Conservation (phyloP, 2,888 invertebrate genomes). For the Hypomecis punctinalis region DNA sequence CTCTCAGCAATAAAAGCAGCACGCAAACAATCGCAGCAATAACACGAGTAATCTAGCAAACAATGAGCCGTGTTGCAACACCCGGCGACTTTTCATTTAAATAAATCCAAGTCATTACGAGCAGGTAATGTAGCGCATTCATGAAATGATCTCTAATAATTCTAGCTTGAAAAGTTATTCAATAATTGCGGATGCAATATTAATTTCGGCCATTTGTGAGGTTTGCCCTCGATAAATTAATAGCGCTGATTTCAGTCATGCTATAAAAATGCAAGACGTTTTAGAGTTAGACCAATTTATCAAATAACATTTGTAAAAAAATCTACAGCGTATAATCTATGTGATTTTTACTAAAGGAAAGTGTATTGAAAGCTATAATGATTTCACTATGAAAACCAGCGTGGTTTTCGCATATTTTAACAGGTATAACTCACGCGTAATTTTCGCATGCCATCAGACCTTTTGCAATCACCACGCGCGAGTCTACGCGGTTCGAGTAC, state of each 20-base stretch:
- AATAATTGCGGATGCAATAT: slow-evolving; percentile 15
- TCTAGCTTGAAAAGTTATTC: neutral
- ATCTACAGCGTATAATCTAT: too few relatives aligned
- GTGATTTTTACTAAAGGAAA: too few relatives aligned
- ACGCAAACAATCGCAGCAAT: slow-evolving; percentile 12
- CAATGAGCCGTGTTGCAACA: slow-evolving; percentile 12
- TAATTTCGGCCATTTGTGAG: neutral
- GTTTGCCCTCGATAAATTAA: neutral
- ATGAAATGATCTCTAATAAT: neutral
- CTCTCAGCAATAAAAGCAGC: neutral
- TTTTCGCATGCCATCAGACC: too few relatives aligned
- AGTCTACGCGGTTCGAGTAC: too few relatives aligned
- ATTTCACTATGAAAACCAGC: too few relatives aligned
- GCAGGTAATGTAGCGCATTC: slow-evolving; percentile 17
- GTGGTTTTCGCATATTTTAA: too few relatives aligned
- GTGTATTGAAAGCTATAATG: too few relatives aligned
- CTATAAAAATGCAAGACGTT: neutral
- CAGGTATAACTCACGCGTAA: too few relatives aligned
- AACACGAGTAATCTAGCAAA: slow-evolving; percentile 4
- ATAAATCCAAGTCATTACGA: slow-evolving; percentile 14
- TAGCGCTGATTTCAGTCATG: neutral
- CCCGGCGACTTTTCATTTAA: slow-evolving; percentile 11
- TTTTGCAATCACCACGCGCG: too few relatives aligned
- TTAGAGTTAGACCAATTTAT: too few relatives aligned
- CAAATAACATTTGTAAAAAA: too few relatives aligned